These are phyloP conservation scores for Eudyptes chrysolophus DNA, from an alignment of 2,113 vertebrate genomes.

Conservation along the genomic window DNA sequence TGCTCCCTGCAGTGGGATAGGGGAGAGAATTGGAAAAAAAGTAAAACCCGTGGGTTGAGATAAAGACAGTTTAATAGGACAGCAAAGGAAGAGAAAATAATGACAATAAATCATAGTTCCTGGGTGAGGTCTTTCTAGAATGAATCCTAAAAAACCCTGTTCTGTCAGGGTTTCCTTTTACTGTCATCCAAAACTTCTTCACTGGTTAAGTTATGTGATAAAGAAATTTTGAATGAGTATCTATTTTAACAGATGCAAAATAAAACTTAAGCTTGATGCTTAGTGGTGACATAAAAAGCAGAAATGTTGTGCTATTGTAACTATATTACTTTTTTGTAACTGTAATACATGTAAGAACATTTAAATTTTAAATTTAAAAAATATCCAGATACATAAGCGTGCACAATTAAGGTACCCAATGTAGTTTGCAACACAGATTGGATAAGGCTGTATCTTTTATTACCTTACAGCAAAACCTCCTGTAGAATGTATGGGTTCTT, in stretches of 20 bases:
- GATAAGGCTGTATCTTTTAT: not conserved
- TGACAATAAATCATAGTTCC: not conserved
- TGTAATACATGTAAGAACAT: not conserved
- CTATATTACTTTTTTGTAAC: not conserved
- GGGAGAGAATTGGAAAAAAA: too few relatives aligned
- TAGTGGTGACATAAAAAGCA: not conserved
- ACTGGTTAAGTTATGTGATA: not conserved
- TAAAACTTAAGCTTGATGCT: not conserved
- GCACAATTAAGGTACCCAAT: not conserved
- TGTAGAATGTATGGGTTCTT: not conserved
- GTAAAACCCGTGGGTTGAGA: too few relatives aligned
- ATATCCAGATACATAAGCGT: not conserved
- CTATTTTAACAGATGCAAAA: not conserved
- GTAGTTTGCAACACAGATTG: not conserved
- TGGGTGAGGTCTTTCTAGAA: not conserved
- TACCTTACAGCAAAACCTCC: not conserved
- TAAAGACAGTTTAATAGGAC: too few relatives aligned
- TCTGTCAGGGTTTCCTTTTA: not conserved
- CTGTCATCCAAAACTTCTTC: not conserved
- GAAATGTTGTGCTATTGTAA: not conserved
- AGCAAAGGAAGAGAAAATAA: too few relatives aligned
- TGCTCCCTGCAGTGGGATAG: too few relatives aligned
- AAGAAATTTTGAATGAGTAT: not conserved
- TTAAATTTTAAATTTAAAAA: not conserved
- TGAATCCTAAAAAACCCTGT: not conserved